Evolutionary conservation across 2,888 invertebrate genomes (phyloP), one percentile per base, ranked within the genome.

Genomic region (Gasteruption jaculator): DNA sequence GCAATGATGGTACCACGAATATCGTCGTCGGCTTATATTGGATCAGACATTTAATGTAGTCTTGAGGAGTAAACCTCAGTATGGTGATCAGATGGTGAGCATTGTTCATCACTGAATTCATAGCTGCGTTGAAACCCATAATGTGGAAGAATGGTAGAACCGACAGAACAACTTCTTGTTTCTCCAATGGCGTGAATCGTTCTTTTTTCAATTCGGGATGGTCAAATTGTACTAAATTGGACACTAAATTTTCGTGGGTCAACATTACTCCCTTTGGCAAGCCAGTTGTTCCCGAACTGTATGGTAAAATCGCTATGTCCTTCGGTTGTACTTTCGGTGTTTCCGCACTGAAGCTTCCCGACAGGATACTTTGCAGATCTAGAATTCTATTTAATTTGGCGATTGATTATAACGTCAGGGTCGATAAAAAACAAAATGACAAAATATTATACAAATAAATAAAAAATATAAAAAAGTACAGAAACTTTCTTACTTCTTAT

Each of bases 111-210:
- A 77, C 74, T 34, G 78, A 74, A 52, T 85, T 80, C 53, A 86
- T 71, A 21, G 85, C 77, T 3, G 79, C 79, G 52, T 82, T 82
- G 63, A 85, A 81, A 2, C 87, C 88, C 63, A 83, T 88, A 46
- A 86, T 86, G 65, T 88, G 88, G 71, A 83, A 88, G 68, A 85
- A 85, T 3, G 88, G 89, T 6, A 89, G 75, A 1, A 83, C 80
- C 1, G 81, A 80, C 12, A 84, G 66, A 3, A 78, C 67, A 3
- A 74, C 74, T 39, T 82, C 78, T 43, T 75, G 74, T 57, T 74
- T 68, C 16, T 74, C 75, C n/a, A 75, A 71, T 52, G 71, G 72
- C 48, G 71, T 71, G 15, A 71, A 72, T n/a, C 54, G 60, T 48
- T 73, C 67, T 45, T 75, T 73, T 71, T 73, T 73, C 41, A 76